Evolutionary conservation across 2,797 vertebrate species (phyloP), one percentile per base, ranked within the genome.

Genomic region (Bufotes viridis): DNA sequence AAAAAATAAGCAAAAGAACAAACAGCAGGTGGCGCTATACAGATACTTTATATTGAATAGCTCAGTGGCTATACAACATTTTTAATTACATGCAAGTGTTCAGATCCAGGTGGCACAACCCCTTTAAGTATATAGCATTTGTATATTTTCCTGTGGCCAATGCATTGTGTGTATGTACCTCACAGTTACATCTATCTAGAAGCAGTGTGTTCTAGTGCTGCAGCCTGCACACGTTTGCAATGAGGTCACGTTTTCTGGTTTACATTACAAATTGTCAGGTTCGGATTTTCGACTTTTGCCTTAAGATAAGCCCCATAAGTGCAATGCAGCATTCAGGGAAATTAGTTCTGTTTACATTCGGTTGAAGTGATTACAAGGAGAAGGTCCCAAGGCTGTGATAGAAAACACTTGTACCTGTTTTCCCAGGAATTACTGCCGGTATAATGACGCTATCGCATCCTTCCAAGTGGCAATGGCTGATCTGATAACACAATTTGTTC

Each of bases 261-360:
- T 84, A 84, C 70, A 76, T 85, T 42, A 85, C 72, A 85, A 78
- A 85, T 76, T 42, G 63, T 51, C n/a, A 76, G 58, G 58, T 85
- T 57, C 2, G n/a, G 55, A 55, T 84, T 84, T 70, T 72, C 22
- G 26, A 74, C 24, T 84, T 76, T 34, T 26, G 70, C 83, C 22
- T 74, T 76, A 65, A 75, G 60, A 61, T 24, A 29, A 85, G 60
- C 17, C 58, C 72, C 26, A 15, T 78, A 85, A 78, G 55, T n/a
- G 70, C 72, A 76, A 18, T 65, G 58, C 65, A 78, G 42, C 83
- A 65, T 85, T 65, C 72, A 78, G 58, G 15, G 60, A 86, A 86
- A 79, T 79, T 42, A 79, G 61, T 78, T 86, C 69, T 60, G 82
- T 58, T 84, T 74, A 53, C 75, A 75, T 85, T 53, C 61, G 29